Evolutionary conservation across 2,113 vertebrate genomes (phyloP).

Genomic region (Opisthocomus hoazin): DNA sequence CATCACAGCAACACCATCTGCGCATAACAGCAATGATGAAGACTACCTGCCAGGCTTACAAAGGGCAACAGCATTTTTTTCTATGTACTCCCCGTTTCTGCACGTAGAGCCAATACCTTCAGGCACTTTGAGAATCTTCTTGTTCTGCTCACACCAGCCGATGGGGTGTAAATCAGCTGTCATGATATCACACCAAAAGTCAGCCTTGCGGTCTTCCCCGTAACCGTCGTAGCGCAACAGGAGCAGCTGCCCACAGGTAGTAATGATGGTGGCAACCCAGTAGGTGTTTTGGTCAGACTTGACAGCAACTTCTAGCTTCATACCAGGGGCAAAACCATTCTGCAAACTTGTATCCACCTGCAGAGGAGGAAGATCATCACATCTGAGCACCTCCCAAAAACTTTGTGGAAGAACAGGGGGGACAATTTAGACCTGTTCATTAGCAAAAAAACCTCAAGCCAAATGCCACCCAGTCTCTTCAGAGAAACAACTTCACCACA

Average conservation of each 20-base stretch:
- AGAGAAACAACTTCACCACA: background rate
- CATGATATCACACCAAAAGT: conserved; percentile 97
- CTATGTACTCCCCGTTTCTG: background rate
- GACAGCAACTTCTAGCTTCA: conserved; percentile 92
- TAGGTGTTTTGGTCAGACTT: conserved; percentile 85
- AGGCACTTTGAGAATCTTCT: conserved; percentile 86
- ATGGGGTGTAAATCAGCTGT: conserved; percentile 89
- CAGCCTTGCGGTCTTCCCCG: conserved; percentile 89
- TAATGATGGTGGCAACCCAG: conserved; percentile 95
- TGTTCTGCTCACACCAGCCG: conserved; percentile 92
- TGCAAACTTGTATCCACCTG: conserved; percentile 94
- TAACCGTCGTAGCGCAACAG: conserved; percentile 93
- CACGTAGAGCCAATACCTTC: conserved; percentile 77
- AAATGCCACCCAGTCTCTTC: background rate
- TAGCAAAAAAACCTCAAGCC: background rate
- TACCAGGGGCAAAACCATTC: conserved; percentile 93
- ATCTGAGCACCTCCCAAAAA: background rate
- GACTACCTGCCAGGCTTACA: background rate
- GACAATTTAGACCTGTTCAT: background rate
- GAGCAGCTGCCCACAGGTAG: conserved; percentile 93
- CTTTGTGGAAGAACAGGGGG: background rate
- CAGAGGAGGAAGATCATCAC: background rate
- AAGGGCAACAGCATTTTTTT: background rate
- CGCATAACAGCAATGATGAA: background rate
- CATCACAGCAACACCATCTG: background rate